Percentiles rank a stretch among this genome's conserved stretches.
Evolutionary conservation across 2,113 vertebrate genomes (phyloP).

Genomic region (Scalopus aquaticus): DNA sequence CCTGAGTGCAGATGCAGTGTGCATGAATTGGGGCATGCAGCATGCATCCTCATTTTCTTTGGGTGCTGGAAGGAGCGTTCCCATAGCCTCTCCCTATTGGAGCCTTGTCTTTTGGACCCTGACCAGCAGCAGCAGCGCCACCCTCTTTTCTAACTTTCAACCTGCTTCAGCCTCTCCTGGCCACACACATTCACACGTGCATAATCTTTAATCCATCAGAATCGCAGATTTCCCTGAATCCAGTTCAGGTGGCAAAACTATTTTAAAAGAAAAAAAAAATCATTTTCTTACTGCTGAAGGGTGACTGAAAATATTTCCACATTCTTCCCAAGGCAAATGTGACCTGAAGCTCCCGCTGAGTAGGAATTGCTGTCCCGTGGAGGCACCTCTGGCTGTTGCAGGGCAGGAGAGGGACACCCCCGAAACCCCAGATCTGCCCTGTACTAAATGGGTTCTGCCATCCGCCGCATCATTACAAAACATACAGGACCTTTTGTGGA

Average conservation of each 20-base stretch:
- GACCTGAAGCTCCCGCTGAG: neutral
- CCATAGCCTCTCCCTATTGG: slow-evolving; percentile 67
- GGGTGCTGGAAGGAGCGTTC: slow-evolving; percentile 69
- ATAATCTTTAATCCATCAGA: neutral
- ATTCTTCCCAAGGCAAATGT: rapidly evolving
- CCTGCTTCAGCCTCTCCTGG: neutral
- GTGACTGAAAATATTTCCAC: neutral
- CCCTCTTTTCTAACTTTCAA: neutral
- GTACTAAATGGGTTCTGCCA: no score
- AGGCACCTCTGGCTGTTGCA: no score
- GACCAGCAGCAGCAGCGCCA: neutral
- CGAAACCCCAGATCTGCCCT: no score
- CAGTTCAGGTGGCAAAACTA: neutral
- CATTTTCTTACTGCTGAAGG: neutral
- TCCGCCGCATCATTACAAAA: no score
- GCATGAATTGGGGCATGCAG: slow-evolving; percentile 74
- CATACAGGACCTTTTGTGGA: no score
- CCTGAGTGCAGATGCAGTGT: slow-evolving; percentile 63
- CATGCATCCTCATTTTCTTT: slow-evolving; percentile 75
- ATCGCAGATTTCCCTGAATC: neutral
- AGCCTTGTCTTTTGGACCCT: slow-evolving; percentile 64
- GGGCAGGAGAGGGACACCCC: no score
- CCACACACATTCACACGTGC: neutral
- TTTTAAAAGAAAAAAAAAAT: neutral
- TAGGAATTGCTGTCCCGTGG: neutral